Base-by-base conservation (phyloP, 2,113 vertebrate species). In the Chiloscyllium plagiosum region DNA sequence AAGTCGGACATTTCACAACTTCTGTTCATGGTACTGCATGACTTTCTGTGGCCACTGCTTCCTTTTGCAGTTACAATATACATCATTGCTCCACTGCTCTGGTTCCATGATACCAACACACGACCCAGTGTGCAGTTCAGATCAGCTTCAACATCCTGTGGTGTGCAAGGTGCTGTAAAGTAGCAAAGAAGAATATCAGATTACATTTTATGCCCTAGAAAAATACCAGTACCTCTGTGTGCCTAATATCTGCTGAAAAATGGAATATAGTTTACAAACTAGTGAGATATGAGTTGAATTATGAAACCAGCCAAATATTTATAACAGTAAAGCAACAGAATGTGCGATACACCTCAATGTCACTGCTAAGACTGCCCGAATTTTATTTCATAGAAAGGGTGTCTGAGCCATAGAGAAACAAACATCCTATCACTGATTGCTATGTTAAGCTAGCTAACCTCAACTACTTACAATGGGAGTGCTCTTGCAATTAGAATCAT, bases 41-140 rank as follows among this genome's bases (percentile, higher is more conserved):
- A 87, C 24, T 97, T 96, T 0, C 96, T 4, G 0, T 96, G 65
- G 61, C 96, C 97, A 33, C 90, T 96, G 80, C 42, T 6, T 0
- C 52, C n/a, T 37, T 86, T n/a, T 0, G 97, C 97, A 0, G 96
- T 96, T 96, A 96, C 96, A 0, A 96, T 98, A 97, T 98, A 98
- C 96, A 97, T 97, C 6, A 97, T 70, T 0, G 96, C 92, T 24
- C 96, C 70, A 61, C 95, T 56, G 26, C 33, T 96, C 0, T 52
- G 95, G 0, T 56, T 56, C 98, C 98, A 98, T 96, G 96, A 97
- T 94, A 98, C 65, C 37, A 80, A 97, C 80, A 98, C 96, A 0
- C 5, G 70, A 96, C 97, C 97, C 96, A 96, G 96, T 95, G 52
- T 95, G 70, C 98, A 98, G 90, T 97, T 96, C 33, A 98, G 8